These are phyloP conservation scores for Ctenoplectra terminalis DNA, from an alignment of 1,140 invertebrate species.

Conservation along the genomic window DNA sequence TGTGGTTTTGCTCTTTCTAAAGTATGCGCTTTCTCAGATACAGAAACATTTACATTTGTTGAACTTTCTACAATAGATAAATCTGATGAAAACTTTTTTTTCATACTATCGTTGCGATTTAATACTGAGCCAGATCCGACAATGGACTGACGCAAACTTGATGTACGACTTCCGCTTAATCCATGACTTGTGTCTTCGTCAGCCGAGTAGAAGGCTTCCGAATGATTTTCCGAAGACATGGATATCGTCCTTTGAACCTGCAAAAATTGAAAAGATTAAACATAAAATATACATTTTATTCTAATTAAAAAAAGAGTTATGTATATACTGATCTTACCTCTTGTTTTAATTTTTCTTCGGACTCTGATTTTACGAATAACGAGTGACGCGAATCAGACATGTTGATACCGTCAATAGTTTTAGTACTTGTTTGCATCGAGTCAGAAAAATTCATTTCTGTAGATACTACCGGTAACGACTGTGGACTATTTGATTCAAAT, in stretches of 20 bases:
- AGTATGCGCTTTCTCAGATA: conserved; percentile 77
- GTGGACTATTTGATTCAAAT: conserved; percentile 74
- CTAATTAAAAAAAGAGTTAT: not conserved
- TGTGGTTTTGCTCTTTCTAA: conserved; percentile 77
- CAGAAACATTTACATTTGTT: conserved; percentile 74
- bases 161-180: conserved; percentile 83
- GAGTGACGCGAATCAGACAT: conserved; percentile 86
- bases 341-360: conserved; percentile 83
- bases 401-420: conserved; percentile 80
- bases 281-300: not conserved
- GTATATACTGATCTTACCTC: conserved; percentile 70
- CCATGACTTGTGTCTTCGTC: conserved; percentile 91
- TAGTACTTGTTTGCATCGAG: conserved; percentile 72
- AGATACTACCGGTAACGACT: conserved; percentile 72
- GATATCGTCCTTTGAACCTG: conserved; percentile 92
- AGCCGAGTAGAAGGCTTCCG: conserved; percentile 95
- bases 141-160: conserved; percentile 86
- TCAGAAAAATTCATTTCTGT: conserved; percentile 74
- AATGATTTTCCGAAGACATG: conserved; percentile 94
- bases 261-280: conserved; percentile 9
- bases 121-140: conserved; percentile 81
- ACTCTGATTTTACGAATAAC: conserved; percentile 83
- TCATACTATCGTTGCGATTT: conserved; percentile 81
- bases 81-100: conserved; percentile 84
- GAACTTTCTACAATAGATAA: conserved; percentile 83